A percentile compares a stretch with the other conserved stretches of the same genome.
Conservation (phyloP, 2,888 invertebrate species). For the Agrotis clavis region DNA sequence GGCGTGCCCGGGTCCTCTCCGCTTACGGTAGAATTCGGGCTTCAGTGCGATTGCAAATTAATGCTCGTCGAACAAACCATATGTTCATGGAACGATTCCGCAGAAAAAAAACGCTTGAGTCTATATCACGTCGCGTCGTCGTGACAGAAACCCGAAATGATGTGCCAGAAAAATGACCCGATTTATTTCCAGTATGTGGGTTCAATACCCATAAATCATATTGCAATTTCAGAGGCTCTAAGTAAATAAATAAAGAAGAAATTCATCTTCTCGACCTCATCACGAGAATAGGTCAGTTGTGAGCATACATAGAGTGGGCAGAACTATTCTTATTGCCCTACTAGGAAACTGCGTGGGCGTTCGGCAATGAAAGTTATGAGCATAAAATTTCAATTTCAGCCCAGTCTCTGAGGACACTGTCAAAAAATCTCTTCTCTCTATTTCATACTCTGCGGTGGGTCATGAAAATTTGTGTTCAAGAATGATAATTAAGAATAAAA, state of each 20-base stretch:
- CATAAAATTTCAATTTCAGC: conserved; percentile 8
- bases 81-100: too few species aligned
- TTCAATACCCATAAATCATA: not conserved
- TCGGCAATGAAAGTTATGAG: conserved; percentile 11
- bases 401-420: not conserved
- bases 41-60: too few species aligned
- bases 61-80: too few species aligned
- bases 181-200: not conserved
- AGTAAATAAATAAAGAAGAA: conserved; percentile 9
- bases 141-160: too few species aligned
- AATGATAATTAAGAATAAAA: too few species aligned
- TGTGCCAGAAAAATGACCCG: not conserved
- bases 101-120: too few species aligned
- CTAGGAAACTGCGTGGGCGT: conserved; percentile 21
- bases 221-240: not conserved
- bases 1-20: too few species aligned
- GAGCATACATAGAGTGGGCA: conserved; percentile 19
- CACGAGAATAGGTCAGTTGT: conserved; percentile 2
- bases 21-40: too few species aligned
- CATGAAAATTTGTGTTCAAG: too few species aligned
- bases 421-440: not conserved
- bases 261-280: conserved; percentile 13
- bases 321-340: conserved; percentile 17
- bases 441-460: not conserved
- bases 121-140: too few species aligned